Evolutionary conservation across 2,797 vertebrate species (phyloP), one percentile per base, ranked within the genome.

Genomic region (Rousettus madagascariensis): DNA sequence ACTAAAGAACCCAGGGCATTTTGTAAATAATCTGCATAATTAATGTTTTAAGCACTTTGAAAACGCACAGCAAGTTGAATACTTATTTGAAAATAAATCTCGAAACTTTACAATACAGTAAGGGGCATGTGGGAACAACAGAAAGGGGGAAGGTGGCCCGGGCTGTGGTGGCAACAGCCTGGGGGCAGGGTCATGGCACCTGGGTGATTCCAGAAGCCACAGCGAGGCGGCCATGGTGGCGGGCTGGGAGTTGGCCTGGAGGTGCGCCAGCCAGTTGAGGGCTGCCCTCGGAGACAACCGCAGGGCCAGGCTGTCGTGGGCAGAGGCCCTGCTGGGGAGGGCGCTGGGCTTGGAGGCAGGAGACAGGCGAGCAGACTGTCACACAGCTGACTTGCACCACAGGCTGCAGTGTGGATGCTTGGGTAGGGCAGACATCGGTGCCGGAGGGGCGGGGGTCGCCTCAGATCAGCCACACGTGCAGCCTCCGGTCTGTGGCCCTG

Each of bases 171-270:
- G 97, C 96, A 96, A 97, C 94, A 95, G 87, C 36, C n/a, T 71
- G 0, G 8, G 83, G 71, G 95, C 13, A 92, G 0, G 0, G 95
- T 16, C 46, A 49, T 9, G 86, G 75, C 99, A 16, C 99, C 99
- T 0, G 99, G 98, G 86, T 99, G 99, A 98, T 99, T 99, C 98
- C 99, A 99, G 97, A 99, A 99, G 96, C 99, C 99, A 1, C 99
- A 99, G 95, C 99, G 99, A 97, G 65, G 97, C 92, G 96, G 97
- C 97, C 4, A 96, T 86, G 38, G 97, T 0, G 63, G 98, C 97
- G 86, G 98, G 16, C 96, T 98, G 99, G 63, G 98, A 94, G 46
- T 98, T 96, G 10, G 98, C 96, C 15, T 98, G 98, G 74, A 98
- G 95, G 38, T 97, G 97, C 1, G 51, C 80, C 86, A 91, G 80